Conservation (phyloP, 1,140 invertebrate species). For the Dreissena polymorpha region DNA sequence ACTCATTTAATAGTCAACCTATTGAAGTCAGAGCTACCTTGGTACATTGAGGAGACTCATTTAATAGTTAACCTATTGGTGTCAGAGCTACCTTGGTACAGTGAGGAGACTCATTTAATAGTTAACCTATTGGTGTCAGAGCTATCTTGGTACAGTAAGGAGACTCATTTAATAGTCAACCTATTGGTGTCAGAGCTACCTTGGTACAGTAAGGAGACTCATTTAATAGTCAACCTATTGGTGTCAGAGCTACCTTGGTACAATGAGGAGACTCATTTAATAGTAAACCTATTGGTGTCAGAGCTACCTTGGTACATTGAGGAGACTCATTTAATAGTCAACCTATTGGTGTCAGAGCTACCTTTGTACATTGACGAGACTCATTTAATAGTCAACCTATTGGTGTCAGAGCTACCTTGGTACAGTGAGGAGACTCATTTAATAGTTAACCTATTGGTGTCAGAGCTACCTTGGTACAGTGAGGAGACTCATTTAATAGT, state of each 20-base stretch:
- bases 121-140: neutral
- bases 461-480: conserved; percentile 73
- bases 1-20: neutral
- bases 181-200: conserved; percentile 44
- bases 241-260: conserved; percentile 65
- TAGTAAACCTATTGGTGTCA: neutral
- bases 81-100: conserved; percentile 68
- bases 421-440: conserved; percentile 74
- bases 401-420: conserved; percentile 63
- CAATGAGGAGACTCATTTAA: conserved; percentile 72
- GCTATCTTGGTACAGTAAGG: conserved; percentile 75
- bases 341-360: conserved; percentile 18
- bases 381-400: neutral
- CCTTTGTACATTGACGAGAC: conserved; percentile 78
- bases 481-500: conserved; percentile 54
- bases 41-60: conserved; percentile 75
- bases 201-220: conserved; percentile 78
- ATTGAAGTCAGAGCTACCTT: conserved; percentile 61
- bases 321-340: too few species aligned
- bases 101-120: conserved; percentile 70
- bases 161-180: too few species aligned
- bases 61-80: neutral
- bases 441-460: neutral
- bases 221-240: neutral
- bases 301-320: conserved; percentile 75